Percentiles rank a stretch among this genome's conserved stretches.
Evolutionary conservation across 2,797 vertebrate species (phyloP).

Genomic region (Cossypha dichroa): DNA sequence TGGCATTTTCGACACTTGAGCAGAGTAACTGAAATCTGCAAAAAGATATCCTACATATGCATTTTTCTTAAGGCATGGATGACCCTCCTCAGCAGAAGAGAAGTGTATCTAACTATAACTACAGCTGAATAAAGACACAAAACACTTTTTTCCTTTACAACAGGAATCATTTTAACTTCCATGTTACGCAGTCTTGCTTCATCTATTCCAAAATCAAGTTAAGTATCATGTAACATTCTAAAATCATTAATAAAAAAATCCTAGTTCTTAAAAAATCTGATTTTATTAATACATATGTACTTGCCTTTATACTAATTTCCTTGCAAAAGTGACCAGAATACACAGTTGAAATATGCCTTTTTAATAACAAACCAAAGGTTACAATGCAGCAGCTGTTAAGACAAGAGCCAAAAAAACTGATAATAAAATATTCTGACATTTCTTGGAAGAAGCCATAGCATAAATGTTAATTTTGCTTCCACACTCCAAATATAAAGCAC

Average conservation of each 20-base stretch:
- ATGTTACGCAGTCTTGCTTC: neutral
- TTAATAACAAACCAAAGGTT: neutral
- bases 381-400: neutral
- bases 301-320: neutral
- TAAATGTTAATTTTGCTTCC: neutral
- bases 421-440: neutral
- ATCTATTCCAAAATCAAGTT: neutral
- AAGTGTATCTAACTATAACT: neutral
- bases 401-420: neutral
- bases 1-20: neutral
- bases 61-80: neutral
- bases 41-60: accelerated
- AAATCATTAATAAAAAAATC: neutral
- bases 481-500: neutral
- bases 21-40: neutral
- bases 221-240: neutral
- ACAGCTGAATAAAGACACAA: neutral
- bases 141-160: neutral
- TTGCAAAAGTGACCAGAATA: neutral
- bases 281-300: neutral
- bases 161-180: neutral
- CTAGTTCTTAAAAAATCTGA: neutral
- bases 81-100: neutral
- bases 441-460: neutral
- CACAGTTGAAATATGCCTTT: neutral